Evolutionary conservation across 2,888 invertebrate species (phyloP).

Genomic region (Seladonia tumulorum): DNA sequence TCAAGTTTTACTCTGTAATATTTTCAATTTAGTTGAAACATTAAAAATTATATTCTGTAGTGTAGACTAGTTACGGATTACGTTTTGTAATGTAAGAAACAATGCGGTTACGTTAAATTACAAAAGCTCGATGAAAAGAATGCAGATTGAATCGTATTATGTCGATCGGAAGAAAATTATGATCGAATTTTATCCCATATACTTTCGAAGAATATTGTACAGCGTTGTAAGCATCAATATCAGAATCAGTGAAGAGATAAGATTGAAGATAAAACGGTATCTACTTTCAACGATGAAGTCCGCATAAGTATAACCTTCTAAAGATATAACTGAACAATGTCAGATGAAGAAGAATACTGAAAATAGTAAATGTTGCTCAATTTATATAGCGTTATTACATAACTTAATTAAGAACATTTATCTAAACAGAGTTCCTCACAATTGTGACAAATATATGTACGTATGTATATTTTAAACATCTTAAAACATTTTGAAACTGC

Average conservation of each 20-base stretch:
- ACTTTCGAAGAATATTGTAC: constrained; percentile 51
- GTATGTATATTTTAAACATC: not conserved
- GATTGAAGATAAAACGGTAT: constrained; percentile 58
- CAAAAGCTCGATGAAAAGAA: not conserved
- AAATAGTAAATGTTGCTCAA: not conserved
- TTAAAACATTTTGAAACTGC: not conserved
- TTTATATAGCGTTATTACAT: not conserved
- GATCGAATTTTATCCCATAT: constrained; percentile 53
- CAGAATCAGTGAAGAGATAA: constrained; percentile 65
- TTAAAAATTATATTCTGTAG: not conserved
- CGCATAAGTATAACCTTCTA: constrained; percentile 17
- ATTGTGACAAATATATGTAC: not conserved
- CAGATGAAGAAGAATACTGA: not conserved
- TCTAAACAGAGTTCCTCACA: not conserved
- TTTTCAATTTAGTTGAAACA: not conserved
- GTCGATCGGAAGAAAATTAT: constrained; percentile 39
- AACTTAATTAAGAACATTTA: not conserved
- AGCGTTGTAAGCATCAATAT: constrained; percentile 61
- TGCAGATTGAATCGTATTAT: constrained; percentile 27
- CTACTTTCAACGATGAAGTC: constrained; percentile 24
- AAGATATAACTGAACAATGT: constrained; percentile 19
- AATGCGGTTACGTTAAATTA: not conserved
- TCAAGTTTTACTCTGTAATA: not conserved
- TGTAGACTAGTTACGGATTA: not conserved
- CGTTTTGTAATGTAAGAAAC: not conserved